Percentiles rank a stretch among this genome's conserved stretches.
phyloP scores from a whole-genome alignment of 30 jellyfish, hydroid and myxozoan species.

The Aurelia aurita complex sp. Pacific region DNA sequence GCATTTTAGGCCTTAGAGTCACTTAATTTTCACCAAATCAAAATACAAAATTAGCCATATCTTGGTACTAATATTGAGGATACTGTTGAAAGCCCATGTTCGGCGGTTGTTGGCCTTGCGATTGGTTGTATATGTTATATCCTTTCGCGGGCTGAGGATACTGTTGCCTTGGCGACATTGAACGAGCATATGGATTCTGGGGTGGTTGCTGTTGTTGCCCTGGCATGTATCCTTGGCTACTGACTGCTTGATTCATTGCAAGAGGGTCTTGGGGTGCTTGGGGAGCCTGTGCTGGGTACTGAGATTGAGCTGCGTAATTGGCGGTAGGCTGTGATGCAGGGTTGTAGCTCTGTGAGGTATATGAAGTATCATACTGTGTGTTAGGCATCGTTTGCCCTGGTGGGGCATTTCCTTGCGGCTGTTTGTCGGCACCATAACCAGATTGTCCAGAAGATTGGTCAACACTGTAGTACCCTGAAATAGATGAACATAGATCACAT shows the following conservation, averaged over 20 bases:
- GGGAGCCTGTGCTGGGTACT: slow-evolving; percentile 19
- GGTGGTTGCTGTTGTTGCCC: slow-evolving; percentile 41
- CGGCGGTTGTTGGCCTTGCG: slow-evolving; percentile 52
- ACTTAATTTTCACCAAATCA: too few relatives aligned
- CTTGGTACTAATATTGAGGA: slow-evolving; percentile 3
- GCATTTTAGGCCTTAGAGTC: too few relatives aligned
- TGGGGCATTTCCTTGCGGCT: slow-evolving; percentile 12
- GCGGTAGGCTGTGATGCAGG: slow-evolving; percentile 22
- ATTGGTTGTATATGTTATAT: slow-evolving; percentile 55
- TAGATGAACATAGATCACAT: neutral
- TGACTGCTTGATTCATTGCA: slow-evolving; percentile 57
- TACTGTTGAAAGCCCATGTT: slow-evolving; percentile 27
- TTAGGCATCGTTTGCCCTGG: slow-evolving; percentile 10
- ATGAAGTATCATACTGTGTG: slow-evolving; percentile 32
- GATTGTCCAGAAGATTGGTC: slow-evolving; percentile 6
- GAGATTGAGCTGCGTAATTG: slow-evolving; percentile 11
- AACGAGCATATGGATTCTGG: slow-evolving; percentile 75
- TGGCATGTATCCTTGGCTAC: slow-evolving; percentile 21
- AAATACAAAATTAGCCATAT: too few relatives aligned
- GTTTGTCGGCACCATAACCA: neutral
- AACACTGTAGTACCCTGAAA: slow-evolving; percentile 18
- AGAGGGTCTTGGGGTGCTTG: slow-evolving; percentile 54
- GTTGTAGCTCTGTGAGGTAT: slow-evolving; percentile 18
- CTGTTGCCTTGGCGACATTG: slow-evolving; percentile 84
- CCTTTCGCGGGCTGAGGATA: slow-evolving; percentile 75